phyloP scores from a whole-genome alignment of 2,888 invertebrate genomes.

The Calameuta pallipes region DNA sequence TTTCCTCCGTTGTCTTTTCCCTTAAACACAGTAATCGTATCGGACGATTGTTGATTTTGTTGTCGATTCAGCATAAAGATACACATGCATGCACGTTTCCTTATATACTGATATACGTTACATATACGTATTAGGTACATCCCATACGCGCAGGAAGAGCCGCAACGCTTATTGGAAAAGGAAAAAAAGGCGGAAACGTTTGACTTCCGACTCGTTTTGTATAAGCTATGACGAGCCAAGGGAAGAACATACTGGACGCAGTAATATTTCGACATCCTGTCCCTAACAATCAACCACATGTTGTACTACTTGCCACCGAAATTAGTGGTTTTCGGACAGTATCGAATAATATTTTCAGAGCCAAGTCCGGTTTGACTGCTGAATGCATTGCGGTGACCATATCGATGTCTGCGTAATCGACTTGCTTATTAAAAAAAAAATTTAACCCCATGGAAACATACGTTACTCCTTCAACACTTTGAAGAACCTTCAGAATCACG shows the following conservation, averaged over 20 bases:
- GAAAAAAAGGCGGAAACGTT: constrained; percentile 5
- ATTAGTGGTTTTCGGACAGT: constrained; percentile 44
- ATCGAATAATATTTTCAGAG: constrained; percentile 26
- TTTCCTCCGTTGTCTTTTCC: not conserved
- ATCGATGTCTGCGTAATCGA: not conserved
- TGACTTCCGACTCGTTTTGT: not conserved
- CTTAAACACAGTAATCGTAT: not conserved
- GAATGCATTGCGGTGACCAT: not conserved
- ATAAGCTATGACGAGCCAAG: not conserved
- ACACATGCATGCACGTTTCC: not conserved
- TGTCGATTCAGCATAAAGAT: not conserved
- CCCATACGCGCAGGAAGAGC: not conserved
- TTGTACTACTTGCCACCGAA: constrained; percentile 33
- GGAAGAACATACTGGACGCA: constrained; percentile 1
- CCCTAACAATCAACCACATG: constrained; percentile 48
- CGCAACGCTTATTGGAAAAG: constrained; percentile 1
- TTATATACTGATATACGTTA: not conserved
- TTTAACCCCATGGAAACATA: not conserved
- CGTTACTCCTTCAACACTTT: not conserved
- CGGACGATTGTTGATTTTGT: not conserved
- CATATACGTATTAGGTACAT: not conserved
- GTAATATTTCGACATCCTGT: constrained; percentile 41
- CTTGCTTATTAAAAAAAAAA: not conserved
- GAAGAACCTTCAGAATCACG: not conserved
- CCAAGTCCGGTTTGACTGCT: not conserved